Evolutionary conservation across 2,113 vertebrate genomes (phyloP).

Genomic region (Acrocephalus arundinaceus): DNA sequence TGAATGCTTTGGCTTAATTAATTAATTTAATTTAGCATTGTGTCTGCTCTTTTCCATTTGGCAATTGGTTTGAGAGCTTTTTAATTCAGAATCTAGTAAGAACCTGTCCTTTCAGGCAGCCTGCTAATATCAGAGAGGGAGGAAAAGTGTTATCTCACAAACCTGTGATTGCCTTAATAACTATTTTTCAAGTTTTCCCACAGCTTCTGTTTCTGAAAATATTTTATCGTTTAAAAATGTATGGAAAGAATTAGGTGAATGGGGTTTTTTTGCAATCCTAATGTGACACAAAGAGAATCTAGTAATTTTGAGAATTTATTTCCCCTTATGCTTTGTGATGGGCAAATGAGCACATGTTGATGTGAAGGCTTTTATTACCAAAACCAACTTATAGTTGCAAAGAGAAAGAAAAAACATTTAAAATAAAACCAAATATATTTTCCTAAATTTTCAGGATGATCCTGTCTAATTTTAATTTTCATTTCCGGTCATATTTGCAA

Average conservation of each 20-base stretch:
- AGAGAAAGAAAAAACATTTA: background rate
- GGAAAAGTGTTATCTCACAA: background rate
- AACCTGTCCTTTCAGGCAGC: background rate
- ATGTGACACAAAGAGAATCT: background rate
- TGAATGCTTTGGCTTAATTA: background rate
- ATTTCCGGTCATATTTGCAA: background rate
- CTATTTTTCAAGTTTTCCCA: background rate
- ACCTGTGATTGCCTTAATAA: background rate
- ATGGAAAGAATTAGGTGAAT: background rate
- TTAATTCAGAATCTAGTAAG: background rate
- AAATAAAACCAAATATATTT: accelerated
- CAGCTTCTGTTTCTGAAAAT: background rate
- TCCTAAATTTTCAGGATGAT: background rate
- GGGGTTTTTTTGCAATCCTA: background rate
- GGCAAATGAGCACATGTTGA: background rate
- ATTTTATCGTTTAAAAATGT: background rate
- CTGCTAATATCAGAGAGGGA: background rate
- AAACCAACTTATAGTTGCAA: background rate
- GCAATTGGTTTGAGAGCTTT: background rate
- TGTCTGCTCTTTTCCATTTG: background rate
- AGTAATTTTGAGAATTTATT: background rate
- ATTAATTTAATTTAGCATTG: background rate
- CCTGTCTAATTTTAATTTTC: background rate
- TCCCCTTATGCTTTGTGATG: background rate
- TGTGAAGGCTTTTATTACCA: background rate